phyloP scores from a whole-genome alignment of 2,797 vertebrate species.

The Sandelia bainsii region DNA sequence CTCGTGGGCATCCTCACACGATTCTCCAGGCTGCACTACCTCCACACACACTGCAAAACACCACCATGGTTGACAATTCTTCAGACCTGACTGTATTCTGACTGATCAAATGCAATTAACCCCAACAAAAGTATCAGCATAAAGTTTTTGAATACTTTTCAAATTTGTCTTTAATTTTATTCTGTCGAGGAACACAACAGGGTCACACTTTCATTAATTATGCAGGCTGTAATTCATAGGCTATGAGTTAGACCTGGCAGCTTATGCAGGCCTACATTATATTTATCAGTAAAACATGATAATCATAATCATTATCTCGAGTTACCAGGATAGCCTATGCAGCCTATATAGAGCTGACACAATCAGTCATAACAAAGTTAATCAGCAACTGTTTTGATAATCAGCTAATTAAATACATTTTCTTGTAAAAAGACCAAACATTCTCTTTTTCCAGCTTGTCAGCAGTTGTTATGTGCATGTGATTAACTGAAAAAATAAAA shows the following conservation, averaged over 20 bases:
- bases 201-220: conserved; percentile 25
- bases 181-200: conserved; percentile 23
- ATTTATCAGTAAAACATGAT: not conserved
- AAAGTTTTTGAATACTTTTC: conserved; percentile 16
- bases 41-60: conserved; percentile 44
- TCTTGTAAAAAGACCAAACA: not conserved
- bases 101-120: conserved; percentile 68
- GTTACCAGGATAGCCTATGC: not conserved
- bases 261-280: not conserved
- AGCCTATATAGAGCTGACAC: not conserved
- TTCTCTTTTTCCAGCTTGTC: not conserved
- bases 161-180: conserved; percentile 21
- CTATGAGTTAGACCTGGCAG: not conserved
- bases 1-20: conserved; percentile 69
- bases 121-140: conserved; percentile 40
- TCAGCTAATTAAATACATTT: not conserved
- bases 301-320: not conserved
- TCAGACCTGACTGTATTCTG: conserved; percentile 52
- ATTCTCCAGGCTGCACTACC: conserved; percentile 64
- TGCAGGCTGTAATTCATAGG: not conserved
- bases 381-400: not conserved
- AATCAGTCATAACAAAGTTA: not conserved
- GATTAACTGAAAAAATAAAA: conserved; percentile 27
- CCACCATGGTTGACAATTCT: conserved; percentile 57
- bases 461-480: conserved; percentile 41